Base-by-base conservation (phyloP, 2,888 invertebrate genomes). In the Ditula angustiorana region DNA sequence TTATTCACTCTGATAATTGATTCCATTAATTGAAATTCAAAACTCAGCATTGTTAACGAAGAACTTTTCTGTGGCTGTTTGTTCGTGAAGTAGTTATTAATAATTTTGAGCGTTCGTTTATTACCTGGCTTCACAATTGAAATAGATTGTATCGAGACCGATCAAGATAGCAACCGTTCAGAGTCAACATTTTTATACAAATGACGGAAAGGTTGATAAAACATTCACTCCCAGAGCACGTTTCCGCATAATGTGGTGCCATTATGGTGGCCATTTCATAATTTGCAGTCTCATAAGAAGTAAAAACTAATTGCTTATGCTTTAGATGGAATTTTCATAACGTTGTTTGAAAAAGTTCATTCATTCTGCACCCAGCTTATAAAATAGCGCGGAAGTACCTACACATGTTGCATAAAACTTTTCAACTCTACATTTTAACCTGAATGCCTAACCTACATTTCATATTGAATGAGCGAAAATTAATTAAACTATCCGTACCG, bases 401-500 rank as follows among this genome's bases (percentile, higher is more conserved):
- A n/a, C n/a, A n/a, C 21, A 24, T 24, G 50, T 19, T 30, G 16
- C 24, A 47, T 46, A 55, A 35, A 61, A 19, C 21, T 46, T 37
- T 47, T 37, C 28, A 28, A 21, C 19, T 52, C 41, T 13, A 11
- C 53, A 33, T 11, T 35, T 33, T 21, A 46, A 57, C 19, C 19
- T 23, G 46, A 47, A 52, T 13, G 57, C 58, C 16, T 37, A 47
- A 47, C 28, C 35, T 28, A 55, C 47, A 61, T n/a, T n/a, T n/a
- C n/a, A n/a, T n/a, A n/a, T 47, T n/a, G 35, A 55, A 35, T 53
- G 24, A 47, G 37, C 28, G 52, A 16, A 28, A 68, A 69, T 69
- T 71, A 71, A 71, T 71, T 66, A 69, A 68, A 65, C 71, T 71
- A 71, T 70, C 71, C 69, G 72, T 69, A 67, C 52, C n/a, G n/a